Evolutionary conservation across 2,888 invertebrate species (phyloP).

Genomic region (Meteorus colon): DNA sequence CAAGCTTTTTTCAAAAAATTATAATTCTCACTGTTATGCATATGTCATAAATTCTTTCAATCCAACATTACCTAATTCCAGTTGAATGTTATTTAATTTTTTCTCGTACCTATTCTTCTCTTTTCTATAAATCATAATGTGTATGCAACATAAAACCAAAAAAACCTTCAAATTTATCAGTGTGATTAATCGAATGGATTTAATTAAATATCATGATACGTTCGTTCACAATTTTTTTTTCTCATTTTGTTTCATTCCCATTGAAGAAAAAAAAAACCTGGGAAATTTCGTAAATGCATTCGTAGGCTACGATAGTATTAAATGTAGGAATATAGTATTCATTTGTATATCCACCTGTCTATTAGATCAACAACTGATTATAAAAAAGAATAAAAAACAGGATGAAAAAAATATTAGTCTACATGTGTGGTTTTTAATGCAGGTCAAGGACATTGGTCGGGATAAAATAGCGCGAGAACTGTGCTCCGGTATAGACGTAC

Average conservation of each 20-base stretch:
- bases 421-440: conserved; percentile 35
- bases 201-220: neutral
- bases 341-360: conserved; percentile 14
- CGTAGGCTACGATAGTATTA: neutral
- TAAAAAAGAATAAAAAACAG: conserved; percentile 2
- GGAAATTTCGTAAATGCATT: neutral
- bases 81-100: too few relatives aligned
- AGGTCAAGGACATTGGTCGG: conserved; percentile 42
- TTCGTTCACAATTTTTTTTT: neutral
- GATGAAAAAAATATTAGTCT: neutral
- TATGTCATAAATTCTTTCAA: too few relatives aligned
- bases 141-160: neutral
- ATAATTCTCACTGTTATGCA: too few relatives aligned
- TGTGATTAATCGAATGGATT: neutral
- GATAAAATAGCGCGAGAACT: conserved; percentile 31
- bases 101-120: too few relatives aligned
- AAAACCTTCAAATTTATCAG: neutral
- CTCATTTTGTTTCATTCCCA: neutral
- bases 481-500: conserved; percentile 6
- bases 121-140: too few relatives aligned
- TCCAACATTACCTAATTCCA: too few relatives aligned
- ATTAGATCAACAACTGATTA: conserved; percentile 32
- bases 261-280: neutral
- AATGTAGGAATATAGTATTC: neutral
- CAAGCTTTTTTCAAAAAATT: too few relatives aligned